Conservation (phyloP, 2,888 invertebrate genomes). For the Deilephila elpenor region DNA sequence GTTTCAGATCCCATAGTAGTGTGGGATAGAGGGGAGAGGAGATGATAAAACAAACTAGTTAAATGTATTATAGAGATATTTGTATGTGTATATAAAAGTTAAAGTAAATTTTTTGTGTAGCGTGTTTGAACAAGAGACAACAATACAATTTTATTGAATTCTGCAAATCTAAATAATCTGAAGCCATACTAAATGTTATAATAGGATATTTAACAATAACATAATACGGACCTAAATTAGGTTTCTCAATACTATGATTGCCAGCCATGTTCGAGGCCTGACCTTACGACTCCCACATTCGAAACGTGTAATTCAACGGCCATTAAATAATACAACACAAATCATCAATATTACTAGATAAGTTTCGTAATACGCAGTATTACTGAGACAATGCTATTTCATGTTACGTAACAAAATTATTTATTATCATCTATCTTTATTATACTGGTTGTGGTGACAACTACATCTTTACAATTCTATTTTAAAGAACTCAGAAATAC, state of each 20-base stretch:
- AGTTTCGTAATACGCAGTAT: constrained; percentile 6
- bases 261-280: constrained; percentile 5
- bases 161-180: background rate
- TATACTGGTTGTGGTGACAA: too few relatives aligned
- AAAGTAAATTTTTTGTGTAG: too few relatives aligned
- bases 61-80: too few relatives aligned
- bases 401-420: background rate
- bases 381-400: background rate
- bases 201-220: constrained; percentile 1
- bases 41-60: too few relatives aligned
- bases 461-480: too few relatives aligned
- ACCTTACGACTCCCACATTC: constrained; percentile 24
- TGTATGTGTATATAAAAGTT: too few relatives aligned
- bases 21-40: too few relatives aligned
- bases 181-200: background rate
- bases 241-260: constrained; percentile 21
- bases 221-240: constrained; percentile 6
- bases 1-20: too few relatives aligned
- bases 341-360: constrained; percentile 19
- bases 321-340: constrained; percentile 19
- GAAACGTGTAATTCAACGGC: constrained; percentile 17
- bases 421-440: background rate
- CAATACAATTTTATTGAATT: too few relatives aligned
- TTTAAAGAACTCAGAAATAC: too few relatives aligned
- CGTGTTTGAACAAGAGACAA: too few relatives aligned